These are phyloP conservation scores for Platerodrilus igneus DNA, from an alignment of 2,888 invertebrate species.

Conservation along the genomic window DNA sequence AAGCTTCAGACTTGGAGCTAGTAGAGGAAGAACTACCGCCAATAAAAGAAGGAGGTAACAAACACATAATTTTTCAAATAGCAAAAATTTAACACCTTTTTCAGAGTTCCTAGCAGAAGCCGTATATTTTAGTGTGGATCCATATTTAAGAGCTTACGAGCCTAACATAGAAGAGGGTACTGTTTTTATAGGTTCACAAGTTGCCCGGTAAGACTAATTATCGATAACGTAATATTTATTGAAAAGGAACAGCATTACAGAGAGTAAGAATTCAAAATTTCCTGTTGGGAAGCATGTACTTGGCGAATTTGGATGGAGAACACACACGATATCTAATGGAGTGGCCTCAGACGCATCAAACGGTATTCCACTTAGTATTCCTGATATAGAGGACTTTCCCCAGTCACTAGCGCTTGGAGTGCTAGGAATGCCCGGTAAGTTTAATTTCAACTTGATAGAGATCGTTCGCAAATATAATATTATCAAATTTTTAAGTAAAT, in stretches of 20 bases:
- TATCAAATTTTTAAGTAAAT: too few species aligned
- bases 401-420: constrained; percentile 59
- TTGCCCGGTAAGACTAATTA: constrained; percentile 67
- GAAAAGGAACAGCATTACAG: constrained; percentile 58
- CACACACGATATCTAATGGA: constrained; percentile 56
- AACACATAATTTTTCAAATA: too few species aligned
- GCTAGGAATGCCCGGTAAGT: constrained; percentile 67
- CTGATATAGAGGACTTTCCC: constrained; percentile 57
- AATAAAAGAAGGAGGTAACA: constrained; percentile 64
- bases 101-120: constrained; percentile 64
- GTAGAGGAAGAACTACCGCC: constrained; percentile 61
- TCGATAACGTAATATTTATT: too few species aligned
- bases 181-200: constrained; percentile 66
- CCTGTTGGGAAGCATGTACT: constrained; percentile 62
- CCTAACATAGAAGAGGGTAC: constrained; percentile 52
- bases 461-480: too few species aligned
- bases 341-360: constrained; percentile 57
- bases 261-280: constrained; percentile 60
- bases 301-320: constrained; percentile 66
- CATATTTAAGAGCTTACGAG: constrained; percentile 63
- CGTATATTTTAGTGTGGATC: constrained; percentile 66
- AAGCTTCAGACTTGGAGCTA: constrained; percentile 57
- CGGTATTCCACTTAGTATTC: constrained; percentile 42
- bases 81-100: constrained; percentile 29
- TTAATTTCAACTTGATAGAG: too few species aligned